A percentile compares a stretch with the other conserved stretches of the same genome.
These are phyloP conservation scores for Irena cyanogastra DNA, from an alignment of 2,113 vertebrate genomes.

Conservation along the genomic window DNA sequence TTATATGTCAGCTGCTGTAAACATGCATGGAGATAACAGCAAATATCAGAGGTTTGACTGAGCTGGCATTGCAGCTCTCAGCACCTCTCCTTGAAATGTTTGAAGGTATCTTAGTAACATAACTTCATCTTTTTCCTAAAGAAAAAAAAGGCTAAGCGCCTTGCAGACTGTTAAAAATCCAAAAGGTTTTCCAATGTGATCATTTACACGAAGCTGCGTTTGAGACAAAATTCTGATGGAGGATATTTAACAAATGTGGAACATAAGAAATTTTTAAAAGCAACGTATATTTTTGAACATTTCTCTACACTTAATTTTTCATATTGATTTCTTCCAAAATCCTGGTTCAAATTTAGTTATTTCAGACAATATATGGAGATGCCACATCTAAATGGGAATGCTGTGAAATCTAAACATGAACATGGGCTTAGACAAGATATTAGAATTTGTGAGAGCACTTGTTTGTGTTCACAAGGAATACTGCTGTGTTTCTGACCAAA, in stretches of 20 bases:
- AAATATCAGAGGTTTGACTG: slow-evolving; percentile 23
- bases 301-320: background rate
- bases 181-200: background rate
- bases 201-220: background rate
- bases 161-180: background rate
- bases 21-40: background rate
- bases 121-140: background rate
- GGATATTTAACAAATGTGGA: background rate
- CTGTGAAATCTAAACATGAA: background rate
- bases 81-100: background rate
- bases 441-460: background rate
- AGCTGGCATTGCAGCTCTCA: background rate
- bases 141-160: background rate
- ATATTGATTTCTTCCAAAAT: background rate
- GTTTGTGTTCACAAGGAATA: background rate
- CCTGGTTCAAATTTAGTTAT: background rate
- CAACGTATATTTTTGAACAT: background rate
- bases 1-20: slow-evolving; percentile 23
- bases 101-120: background rate
- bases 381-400: background rate
- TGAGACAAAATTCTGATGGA: background rate
- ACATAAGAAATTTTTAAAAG: background rate
- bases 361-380: background rate
- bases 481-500: background rate
- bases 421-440: too few relatives aligned